These are phyloP conservation scores for Eutrigla gurnardus DNA, from an alignment of 2,797 vertebrate species.

Conservation along the genomic window DNA sequence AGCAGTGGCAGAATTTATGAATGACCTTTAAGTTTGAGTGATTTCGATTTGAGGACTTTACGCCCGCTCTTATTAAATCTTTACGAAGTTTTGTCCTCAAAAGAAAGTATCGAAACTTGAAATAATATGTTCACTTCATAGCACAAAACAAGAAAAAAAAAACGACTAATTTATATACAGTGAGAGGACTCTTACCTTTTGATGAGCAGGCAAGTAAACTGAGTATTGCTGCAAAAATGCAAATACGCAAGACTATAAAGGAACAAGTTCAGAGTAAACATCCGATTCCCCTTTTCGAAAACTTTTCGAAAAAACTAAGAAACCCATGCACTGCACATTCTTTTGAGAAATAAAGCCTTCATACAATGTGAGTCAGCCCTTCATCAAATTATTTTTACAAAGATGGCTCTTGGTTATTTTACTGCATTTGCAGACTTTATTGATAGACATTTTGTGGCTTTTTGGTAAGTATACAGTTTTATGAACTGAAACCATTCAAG, in stretches of 20 bases:
- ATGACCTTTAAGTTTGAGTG: slow-evolving; percentile 45
- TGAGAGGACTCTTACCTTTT: slow-evolving; percentile 13
- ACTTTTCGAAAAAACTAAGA: slow-evolving; percentile 4
- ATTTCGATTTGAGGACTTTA: slow-evolving; percentile 36
- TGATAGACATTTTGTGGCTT: too few species aligned
- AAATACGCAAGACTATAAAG: slow-evolving; percentile 31
- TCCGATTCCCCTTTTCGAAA: too few species aligned
- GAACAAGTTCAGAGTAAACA: slow-evolving; percentile 19
- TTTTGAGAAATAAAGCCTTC: slow-evolving; percentile 27
- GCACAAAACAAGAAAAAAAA: slow-evolving; percentile 19
- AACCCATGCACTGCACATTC: not conserved
- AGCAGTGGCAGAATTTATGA: slow-evolving; percentile 28
- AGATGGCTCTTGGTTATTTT: not conserved
- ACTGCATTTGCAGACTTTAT: too few species aligned
- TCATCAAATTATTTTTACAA: not conserved
- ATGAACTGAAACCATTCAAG: too few species aligned
- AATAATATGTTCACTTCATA: slow-evolving; percentile 17
- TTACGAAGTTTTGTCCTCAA: slow-evolving; percentile 31
- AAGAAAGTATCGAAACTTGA: slow-evolving; percentile 24
- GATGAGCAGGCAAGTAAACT: slow-evolving; percentile 2
- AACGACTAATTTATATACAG: not conserved
- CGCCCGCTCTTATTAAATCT: slow-evolving; percentile 24
- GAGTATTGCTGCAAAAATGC: slow-evolving; percentile 11
- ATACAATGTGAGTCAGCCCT: slow-evolving; percentile 13
- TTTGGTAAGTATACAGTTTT: too few species aligned